Base-by-base conservation (phyloP, 2,888 invertebrate species). In the Zootermopsis nevadensis region DNA sequence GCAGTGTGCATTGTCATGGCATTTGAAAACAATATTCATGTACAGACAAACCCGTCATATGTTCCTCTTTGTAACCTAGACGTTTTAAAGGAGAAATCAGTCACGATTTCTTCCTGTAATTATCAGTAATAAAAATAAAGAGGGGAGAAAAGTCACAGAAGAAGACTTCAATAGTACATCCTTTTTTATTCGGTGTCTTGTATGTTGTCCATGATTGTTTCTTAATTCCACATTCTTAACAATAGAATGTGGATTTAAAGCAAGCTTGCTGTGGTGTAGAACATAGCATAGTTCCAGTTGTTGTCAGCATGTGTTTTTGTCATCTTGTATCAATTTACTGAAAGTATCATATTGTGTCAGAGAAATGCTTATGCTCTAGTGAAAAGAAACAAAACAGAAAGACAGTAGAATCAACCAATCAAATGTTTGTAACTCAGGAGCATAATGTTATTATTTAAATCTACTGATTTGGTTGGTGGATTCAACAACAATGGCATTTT, bases 401-500 rank as follows among this genome's bases (percentile, higher is more conserved):
- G 27, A 79, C 22, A 53, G 30, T 81, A 66, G 76, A 83, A 83
- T 83, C 80, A 66, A 83, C 76, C 83, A 82, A 84, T 82, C 83
- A 84, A 84, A 82, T 83, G 48, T 84, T 24, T 82, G 83, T 83
- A 66, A 83, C 84, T 83, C 83, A 80, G 82, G 83, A 83, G 84
- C 82, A 76, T 33, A 27, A 48, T 55, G 72, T 31, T 74, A 80
- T 69, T 77, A 76, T 77, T 81, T 83, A 80, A 60, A 79, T 22
- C 76, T 83, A 74, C 55, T 55, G 69, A 69, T 84, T 83, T 83
- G 83, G 76, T 83, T 81, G 83, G 83, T 72, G 19, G 60, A 84
- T 81, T 83, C 67, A 42, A 80, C 76, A 33, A 38, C 35, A 74
- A 38, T 38, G 69, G 69, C 69, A 42, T 33, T 4, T 79, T 79